Conservation (phyloP, 2,888 invertebrate genomes). For the Rotaria macrura region DNA sequence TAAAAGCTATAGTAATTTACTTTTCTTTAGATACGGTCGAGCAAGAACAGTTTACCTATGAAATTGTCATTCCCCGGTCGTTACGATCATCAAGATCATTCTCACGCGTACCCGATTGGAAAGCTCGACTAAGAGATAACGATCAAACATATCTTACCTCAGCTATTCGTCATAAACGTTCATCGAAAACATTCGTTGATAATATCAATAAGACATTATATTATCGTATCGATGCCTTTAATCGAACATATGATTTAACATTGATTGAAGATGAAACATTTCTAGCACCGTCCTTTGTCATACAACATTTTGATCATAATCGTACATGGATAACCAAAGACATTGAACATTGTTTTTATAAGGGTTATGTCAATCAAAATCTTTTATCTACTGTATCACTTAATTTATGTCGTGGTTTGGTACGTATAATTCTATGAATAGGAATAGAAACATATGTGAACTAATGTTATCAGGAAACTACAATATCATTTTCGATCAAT, state of each 20-base stretch:
- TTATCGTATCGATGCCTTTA: conserved; percentile 6
- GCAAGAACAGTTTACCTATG: not conserved
- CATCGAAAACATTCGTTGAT: not conserved
- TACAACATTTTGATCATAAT: not conserved
- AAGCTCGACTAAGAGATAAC: not conserved
- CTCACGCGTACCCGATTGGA: not conserved
- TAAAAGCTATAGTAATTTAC: not conserved
- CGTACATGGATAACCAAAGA: not conserved
- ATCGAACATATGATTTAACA: conserved; percentile 10
- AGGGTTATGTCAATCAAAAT: not conserved
- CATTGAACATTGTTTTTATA: conserved; percentile 5
- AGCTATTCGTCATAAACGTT: not conserved
- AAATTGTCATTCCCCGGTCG: not conserved
- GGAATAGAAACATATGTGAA: not conserved
- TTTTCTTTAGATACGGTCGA: not conserved
- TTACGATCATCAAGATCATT: not conserved
- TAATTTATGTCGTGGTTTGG: not conserved
- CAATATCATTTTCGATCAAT: not conserved
- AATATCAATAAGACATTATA: not conserved
- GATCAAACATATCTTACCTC: not conserved
- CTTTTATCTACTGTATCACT: not conserved
- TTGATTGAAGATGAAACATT: not conserved
- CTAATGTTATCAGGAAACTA: not conserved
- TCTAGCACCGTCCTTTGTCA: not conserved
- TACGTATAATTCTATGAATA: not conserved